These are phyloP conservation scores for Pluvialis apricaria DNA, from an alignment of 2,113 vertebrate genomes.

Conservation along the genomic window DNA sequence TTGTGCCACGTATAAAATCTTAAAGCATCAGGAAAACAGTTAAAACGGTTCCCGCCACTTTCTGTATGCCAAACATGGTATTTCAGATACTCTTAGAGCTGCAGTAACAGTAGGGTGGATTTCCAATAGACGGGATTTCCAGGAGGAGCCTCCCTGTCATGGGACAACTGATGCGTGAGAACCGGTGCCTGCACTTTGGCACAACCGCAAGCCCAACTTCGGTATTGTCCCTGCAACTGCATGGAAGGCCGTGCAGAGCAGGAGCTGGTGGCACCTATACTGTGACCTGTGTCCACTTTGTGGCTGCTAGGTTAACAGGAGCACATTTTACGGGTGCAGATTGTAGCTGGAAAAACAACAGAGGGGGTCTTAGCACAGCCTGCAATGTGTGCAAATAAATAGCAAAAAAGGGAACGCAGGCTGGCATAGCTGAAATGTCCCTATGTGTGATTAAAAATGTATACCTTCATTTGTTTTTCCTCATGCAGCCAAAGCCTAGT, in stretches of 20 bases:
- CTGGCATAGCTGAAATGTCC: background rate
- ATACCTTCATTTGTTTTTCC: slow-evolving; percentile 22
- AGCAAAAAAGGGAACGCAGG: background rate
- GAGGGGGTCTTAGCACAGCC: background rate
- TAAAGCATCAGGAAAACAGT: background rate
- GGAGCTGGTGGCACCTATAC: background rate
- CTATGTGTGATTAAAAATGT: slow-evolving; percentile 12
- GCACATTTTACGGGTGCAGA: background rate
- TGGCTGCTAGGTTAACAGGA: background rate
- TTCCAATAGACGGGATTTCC: background rate
- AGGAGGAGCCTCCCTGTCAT: background rate
- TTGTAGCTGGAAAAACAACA: background rate
- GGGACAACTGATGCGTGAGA: background rate
- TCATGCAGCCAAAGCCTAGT: background rate
- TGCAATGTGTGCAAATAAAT: background rate
- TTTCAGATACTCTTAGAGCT: background rate
- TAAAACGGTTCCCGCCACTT: background rate
- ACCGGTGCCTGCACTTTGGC: background rate
- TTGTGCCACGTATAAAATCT: background rate
- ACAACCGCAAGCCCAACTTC: background rate
- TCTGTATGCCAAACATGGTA: background rate
- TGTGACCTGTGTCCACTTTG: background rate
- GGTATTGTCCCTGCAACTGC: background rate
- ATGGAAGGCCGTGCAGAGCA: background rate
- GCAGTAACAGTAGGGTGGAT: background rate